Evolutionary conservation across 2,113 vertebrate species (phyloP).

Genomic region (Brachirus orientalis): DNA sequence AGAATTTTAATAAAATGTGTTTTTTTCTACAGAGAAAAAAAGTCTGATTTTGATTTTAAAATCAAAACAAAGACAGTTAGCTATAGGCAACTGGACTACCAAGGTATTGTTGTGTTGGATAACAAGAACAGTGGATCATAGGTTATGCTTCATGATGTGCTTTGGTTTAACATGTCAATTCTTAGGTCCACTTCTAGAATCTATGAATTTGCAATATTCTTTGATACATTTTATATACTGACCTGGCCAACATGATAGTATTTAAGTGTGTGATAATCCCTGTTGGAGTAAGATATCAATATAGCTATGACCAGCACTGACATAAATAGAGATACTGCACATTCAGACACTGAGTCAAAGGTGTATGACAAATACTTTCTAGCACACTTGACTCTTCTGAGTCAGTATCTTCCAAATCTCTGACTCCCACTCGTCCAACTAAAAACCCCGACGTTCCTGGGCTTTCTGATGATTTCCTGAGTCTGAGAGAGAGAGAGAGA

Average conservation of each 20-base stretch:
- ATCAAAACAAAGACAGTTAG: background rate
- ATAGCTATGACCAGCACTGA: conserved; percentile 3
- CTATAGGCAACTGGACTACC: no score
- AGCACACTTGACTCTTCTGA: conserved; percentile 12
- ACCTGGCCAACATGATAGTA: background rate
- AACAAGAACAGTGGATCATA: background rate
- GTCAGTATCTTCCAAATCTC: conserved; percentile 42
- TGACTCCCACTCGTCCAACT: conserved; percentile 38
- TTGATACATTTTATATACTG: no score
- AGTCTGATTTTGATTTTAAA: background rate
- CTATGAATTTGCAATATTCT: no score
- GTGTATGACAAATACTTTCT: conserved; percentile 27
- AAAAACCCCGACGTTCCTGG: conserved; percentile 38
- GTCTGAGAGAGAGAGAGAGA: conserved; percentile 1
- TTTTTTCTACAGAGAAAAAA: background rate
- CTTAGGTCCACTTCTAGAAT: no score
- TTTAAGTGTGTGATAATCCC: background rate
- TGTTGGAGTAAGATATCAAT: background rate
- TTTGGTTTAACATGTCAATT: background rate
- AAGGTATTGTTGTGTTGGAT: no score
- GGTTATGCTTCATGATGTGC: background rate
- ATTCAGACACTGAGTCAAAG: conserved; percentile 37
- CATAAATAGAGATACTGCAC: conserved; percentile 15
- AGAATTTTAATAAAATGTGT: background rate
- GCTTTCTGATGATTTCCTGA: conserved; percentile 40